Evolutionary conservation across 2,888 invertebrate genomes (phyloP).

Genomic region (Scotopteryx bipunctaria): DNA sequence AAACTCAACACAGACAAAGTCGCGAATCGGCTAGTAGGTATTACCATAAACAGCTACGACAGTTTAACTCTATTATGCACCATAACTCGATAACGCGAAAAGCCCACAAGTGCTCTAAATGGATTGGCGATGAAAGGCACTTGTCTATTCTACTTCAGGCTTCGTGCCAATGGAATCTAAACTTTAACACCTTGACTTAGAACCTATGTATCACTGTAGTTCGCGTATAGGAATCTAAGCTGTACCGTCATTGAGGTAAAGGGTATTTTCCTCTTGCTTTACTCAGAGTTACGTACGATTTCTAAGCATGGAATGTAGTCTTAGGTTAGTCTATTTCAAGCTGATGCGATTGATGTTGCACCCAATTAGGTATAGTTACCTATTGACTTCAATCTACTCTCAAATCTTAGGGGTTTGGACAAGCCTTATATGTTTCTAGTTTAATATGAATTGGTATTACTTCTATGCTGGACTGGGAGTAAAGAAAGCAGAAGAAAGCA

Average conservation of each 20-base stretch:
- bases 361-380: background rate
- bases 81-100: constrained; percentile 23
- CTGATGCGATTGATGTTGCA: background rate
- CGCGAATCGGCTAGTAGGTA: no score
- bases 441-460: no score
- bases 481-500: no score
- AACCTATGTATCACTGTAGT: background rate
- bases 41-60: constrained; percentile 1
- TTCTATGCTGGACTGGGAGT: no score
- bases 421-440: no score
- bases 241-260: background rate
- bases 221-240: background rate
- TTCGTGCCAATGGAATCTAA: constrained; percentile 10
- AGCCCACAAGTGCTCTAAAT: constrained; percentile 27
- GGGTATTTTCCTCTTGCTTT: background rate
- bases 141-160: constrained; percentile 6
- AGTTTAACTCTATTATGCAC: constrained; percentile 3
- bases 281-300: background rate
- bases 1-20: no score
- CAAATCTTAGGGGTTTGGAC: no score
- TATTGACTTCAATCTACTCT: no score
- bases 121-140: constrained; percentile 22
- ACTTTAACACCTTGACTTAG: constrained; percentile 7
- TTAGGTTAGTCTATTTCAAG: background rate
- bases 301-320: constrained; percentile 11